Percentiles rank a stretch among this genome's conserved stretches.
Evolutionary conservation across 2,113 vertebrate species (phyloP).

Genomic region (Microcebus jonahi): DNA sequence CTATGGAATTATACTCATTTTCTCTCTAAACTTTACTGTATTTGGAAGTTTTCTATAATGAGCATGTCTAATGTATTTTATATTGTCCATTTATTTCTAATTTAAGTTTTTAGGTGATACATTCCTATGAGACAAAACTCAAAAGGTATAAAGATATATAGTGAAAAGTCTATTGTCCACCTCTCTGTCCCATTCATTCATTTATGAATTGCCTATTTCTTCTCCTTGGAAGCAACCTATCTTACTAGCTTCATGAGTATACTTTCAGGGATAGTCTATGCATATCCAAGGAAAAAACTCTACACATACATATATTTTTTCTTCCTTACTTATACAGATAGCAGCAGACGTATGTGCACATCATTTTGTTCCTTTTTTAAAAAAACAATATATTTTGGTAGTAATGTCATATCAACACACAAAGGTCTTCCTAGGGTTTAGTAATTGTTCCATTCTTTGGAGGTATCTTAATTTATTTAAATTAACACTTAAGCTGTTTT

Average conservation of each 20-base stretch:
- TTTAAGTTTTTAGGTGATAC: neutral
- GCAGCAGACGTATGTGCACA: neutral
- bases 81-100: neutral
- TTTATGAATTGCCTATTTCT: neutral
- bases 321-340: neutral
- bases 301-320: neutral
- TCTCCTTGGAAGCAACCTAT: neutral
- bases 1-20: neutral
- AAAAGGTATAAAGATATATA: neutral
- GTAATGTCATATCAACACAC: neutral
- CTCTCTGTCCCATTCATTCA: neutral
- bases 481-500: neutral
- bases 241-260: neutral
- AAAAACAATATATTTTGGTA: neutral
- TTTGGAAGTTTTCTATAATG: conserved; percentile 23
- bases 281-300: neutral
- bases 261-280: neutral
- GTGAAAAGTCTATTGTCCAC: neutral
- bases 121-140: neutral
- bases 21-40: neutral
- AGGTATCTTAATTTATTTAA: conserved; percentile 8
- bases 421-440: neutral
- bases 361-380: neutral
- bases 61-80: neutral
- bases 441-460: neutral